Percentiles rank a stretch among this genome's conserved stretches.
These are phyloP conservation scores for Pararge aegeria DNA, from an alignment of 1,140 invertebrate species.

Conservation along the genomic window DNA sequence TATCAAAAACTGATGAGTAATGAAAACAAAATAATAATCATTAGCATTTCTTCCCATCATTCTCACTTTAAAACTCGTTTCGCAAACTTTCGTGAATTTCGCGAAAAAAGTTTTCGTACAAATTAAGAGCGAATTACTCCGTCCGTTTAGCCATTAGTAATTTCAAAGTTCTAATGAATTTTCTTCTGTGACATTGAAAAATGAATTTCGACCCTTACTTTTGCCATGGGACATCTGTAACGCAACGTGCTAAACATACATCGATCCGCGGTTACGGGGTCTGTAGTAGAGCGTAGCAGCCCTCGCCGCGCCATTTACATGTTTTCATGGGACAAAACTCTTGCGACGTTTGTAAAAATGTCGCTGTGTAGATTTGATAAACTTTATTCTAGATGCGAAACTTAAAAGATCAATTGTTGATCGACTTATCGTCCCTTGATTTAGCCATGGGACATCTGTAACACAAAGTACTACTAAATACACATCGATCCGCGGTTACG, in stretches of 20 bases:
- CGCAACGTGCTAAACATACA: slow-evolving; percentile 46
- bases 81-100: slow-evolving; percentile 70
- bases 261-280: slow-evolving; percentile 47
- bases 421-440: no score
- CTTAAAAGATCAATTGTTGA: no score
- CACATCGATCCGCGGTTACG: slow-evolving; percentile 50
- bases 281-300: no score
- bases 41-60: slow-evolving; percentile 66
- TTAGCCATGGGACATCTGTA: no score
- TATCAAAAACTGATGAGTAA: slow-evolving; percentile 24
- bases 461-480: slow-evolving; percentile 25
- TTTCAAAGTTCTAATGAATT: slow-evolving; percentile 80
- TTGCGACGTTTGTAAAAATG: not conserved
- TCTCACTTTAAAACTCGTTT: slow-evolving; percentile 75
- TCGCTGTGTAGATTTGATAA: not conserved
- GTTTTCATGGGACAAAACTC: slow-evolving; percentile 27
- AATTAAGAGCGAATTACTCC: slow-evolving; percentile 79
- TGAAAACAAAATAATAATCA: slow-evolving; percentile 69
- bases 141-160: slow-evolving; percentile 78
- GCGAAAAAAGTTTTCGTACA: slow-evolving; percentile 74
- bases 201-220: slow-evolving; percentile 73
- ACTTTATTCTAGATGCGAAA: not conserved
- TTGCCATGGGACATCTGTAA: slow-evolving; percentile 60
- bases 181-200: slow-evolving; percentile 78
- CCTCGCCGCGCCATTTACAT: slow-evolving; percentile 41